Conservation (phyloP, 2,888 invertebrate species). For the Heliconius charithonia region DNA sequence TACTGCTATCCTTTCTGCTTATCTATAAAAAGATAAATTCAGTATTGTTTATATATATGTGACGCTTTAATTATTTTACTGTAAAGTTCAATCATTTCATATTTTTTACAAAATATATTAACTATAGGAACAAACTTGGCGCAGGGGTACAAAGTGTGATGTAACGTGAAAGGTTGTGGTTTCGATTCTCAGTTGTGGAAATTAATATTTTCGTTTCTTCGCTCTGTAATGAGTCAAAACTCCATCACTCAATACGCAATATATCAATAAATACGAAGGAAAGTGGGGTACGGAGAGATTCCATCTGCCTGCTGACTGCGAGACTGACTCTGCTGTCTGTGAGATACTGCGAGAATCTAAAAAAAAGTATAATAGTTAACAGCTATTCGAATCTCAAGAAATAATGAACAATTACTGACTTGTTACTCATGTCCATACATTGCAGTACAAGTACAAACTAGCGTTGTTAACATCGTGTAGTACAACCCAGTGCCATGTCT, state of each 20-base stretch:
- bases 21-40: no score
- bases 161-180: neutral
- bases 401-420: neutral
- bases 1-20: no score
- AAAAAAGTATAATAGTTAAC: neutral
- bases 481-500: conserved; percentile 26
- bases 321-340: neutral
- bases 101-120: no score
- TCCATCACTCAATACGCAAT: neutral
- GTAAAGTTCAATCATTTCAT: no score
- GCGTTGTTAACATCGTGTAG: conserved; percentile 27
- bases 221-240: neutral
- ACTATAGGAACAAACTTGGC: no score
- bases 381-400: neutral
- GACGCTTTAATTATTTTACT: no score
- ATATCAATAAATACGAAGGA: no score
- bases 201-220: neutral
- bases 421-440: neutral
- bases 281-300: no score
- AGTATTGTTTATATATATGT: no score
- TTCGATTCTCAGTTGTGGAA: neutral
- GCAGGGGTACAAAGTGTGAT: no score
- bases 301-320: no score
- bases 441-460: neutral
- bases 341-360: neutral